phyloP scores from a whole-genome alignment of 2,888 invertebrate genomes.

The Lutraria lutraria region DNA sequence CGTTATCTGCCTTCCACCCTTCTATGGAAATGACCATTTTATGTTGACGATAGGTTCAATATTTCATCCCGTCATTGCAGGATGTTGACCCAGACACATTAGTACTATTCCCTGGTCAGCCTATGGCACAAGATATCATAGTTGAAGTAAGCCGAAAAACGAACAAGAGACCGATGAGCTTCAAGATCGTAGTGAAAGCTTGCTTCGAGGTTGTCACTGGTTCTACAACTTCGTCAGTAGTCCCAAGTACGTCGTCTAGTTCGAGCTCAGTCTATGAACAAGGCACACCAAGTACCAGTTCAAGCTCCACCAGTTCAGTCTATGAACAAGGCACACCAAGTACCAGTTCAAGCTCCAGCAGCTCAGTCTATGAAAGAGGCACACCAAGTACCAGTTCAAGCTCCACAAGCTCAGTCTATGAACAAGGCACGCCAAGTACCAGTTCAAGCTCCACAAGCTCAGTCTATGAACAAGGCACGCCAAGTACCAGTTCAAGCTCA shows the following conservation, averaged over 20 bases:
- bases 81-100: not conserved
- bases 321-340: not conserved
- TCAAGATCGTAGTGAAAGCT: not conserved
- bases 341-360: not conserved
- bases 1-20: no score
- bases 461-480: not conserved
- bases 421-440: not conserved
- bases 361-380: not conserved
- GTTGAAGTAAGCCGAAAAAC: not conserved
- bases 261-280: no score
- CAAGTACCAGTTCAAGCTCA: not conserved
- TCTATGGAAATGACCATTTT: no score
- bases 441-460: not conserved
- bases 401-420: not conserved
- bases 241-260: no score
- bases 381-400: not conserved
- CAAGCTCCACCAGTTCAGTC: not conserved
- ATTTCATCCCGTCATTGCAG: not conserved
- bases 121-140: not conserved
- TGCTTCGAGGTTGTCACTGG: not conserved
- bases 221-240: no score
- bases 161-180: not conserved
- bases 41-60: no score
- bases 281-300: no score
- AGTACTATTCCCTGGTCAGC: not conserved